Evolutionary conservation across 2,888 invertebrate species (phyloP).

Genomic region (Aporophyla nigra): DNA sequence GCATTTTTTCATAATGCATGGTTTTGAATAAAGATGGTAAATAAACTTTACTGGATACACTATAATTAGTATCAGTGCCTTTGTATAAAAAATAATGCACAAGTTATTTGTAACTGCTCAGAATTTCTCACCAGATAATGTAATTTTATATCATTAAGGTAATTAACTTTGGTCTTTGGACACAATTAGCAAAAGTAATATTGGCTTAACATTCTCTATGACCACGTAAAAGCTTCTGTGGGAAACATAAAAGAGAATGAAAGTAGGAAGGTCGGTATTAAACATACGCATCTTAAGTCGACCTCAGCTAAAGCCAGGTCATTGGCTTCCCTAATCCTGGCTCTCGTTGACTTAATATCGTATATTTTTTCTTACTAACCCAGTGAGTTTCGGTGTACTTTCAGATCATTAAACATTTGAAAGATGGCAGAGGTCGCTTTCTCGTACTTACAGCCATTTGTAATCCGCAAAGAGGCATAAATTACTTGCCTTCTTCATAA

Average conservation of each 20-base stretch:
- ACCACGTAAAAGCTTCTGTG: slow-evolving; percentile 19
- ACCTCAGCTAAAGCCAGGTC: slow-evolving; percentile 50
- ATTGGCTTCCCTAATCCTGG: slow-evolving; percentile 54
- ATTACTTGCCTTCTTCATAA: slow-evolving; percentile 40
- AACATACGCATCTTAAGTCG: slow-evolving; percentile 42
- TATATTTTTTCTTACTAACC: slow-evolving; percentile 55
- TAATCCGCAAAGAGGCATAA: slow-evolving; percentile 30
- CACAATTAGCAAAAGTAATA: slow-evolving; percentile 21
- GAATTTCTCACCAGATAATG: background rate
- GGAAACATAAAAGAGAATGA: slow-evolving; percentile 46
- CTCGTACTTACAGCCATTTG: slow-evolving; percentile 38
- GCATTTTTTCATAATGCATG: background rate
- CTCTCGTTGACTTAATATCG: slow-evolving; percentile 56
- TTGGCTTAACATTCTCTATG: background rate
- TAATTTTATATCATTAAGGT: background rate
- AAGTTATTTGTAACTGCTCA: background rate
- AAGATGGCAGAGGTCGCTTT: slow-evolving; percentile 42
- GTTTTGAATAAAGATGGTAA: background rate
- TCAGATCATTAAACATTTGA: slow-evolving; percentile 62
- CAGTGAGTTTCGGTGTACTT: slow-evolving; percentile 46
- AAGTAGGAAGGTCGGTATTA: slow-evolving; percentile 32
- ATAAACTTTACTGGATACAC: background rate
- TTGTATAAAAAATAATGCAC: background rate
- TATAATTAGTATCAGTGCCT: background rate
- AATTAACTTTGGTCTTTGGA: background rate